These are phyloP conservation scores for Drosophila macrothrix DNA, from an alignment of 2,888 invertebrate species.

Conservation along the genomic window DNA sequence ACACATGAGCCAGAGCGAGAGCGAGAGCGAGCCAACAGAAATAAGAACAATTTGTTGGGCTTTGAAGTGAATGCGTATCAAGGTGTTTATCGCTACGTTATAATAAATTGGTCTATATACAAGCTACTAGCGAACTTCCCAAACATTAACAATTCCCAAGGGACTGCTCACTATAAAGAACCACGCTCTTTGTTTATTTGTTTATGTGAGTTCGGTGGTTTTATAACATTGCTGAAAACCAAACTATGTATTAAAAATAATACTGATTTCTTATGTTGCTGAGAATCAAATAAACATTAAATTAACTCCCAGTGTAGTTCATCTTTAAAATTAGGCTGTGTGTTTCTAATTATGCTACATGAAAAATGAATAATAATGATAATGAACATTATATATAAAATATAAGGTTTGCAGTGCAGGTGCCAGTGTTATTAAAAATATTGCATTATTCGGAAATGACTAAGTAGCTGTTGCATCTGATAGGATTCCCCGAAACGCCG, in stretches of 20 bases:
- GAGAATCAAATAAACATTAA: background rate
- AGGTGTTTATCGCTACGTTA: slow-evolving; percentile 54
- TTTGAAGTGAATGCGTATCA: slow-evolving; percentile 52
- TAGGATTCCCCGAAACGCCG: background rate
- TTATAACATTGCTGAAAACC: background rate
- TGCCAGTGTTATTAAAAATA: slow-evolving; percentile 3
- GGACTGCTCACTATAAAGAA: slow-evolving; percentile 22
- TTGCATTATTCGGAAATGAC: background rate
- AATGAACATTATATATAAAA: background rate
- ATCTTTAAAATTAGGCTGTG: background rate
- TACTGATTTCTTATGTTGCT: background rate
- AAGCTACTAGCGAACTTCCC: slow-evolving; percentile 3
- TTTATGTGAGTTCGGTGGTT: background rate
- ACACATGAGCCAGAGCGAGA: slow-evolving; percentile 18
- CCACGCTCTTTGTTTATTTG: slow-evolving; percentile 1
- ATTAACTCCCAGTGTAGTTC: background rate
- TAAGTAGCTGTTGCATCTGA: background rate
- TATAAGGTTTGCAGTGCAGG: background rate
- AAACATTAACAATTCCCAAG: slow-evolving; percentile 44
- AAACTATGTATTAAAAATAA: background rate
- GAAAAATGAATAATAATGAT: background rate
- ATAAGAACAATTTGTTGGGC: slow-evolving; percentile 42
- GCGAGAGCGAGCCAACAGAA: slow-evolving; percentile 8
- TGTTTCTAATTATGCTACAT: background rate
- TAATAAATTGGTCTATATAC: slow-evolving; percentile 14